Evolutionary conservation across 1,140 invertebrate species (phyloP), one percentile per base, ranked within the genome.

Genomic region (Hylaeus anthracinus): DNA sequence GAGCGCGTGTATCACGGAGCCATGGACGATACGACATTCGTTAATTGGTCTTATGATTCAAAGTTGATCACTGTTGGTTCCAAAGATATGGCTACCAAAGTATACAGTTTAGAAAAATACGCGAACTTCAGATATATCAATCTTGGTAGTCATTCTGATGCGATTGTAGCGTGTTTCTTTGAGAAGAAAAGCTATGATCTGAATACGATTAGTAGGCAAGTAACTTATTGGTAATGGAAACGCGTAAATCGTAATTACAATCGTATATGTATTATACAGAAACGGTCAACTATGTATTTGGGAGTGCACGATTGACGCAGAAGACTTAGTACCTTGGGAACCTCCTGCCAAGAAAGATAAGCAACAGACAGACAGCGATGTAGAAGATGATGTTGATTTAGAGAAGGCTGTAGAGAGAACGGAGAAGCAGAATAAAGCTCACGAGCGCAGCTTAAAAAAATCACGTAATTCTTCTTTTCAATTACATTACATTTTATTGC

Each of bases 1-100:
- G 96, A 97, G 90, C 93, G 96, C 79, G 96, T 97, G 2, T 98
- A 97, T 92, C 95, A 96, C 86, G 96, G 96, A 56, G 95, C 97
- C 41, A 95, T 95, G 82, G 97, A 98, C 92, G 96, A 98, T 79
- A 96, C 97, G 0, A 97, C 96, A 0, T 98, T 95, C 90, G 86
- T 99, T 37, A 96, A 98, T 92, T 99, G 98, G 98, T 98, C 98
- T 0, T 95, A 94, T 61, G 98, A 99, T 93, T 99, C 98, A 0
- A 96, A 96, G 85, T 93, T 98, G 41, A 91, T 99, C 45, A 96
- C 96, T 77, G 96, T 97, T 58, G 98, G 98, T 1, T 97, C 97
- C 3, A 97, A 97, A 91, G 98, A 99, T 92, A 97, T 96, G 88
- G 95, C 96, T n/a, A 96, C 96, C 0, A 96, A 96, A 91, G 94